A percentile compares a stretch with the other conserved stretches of the same genome.
These are phyloP conservation scores for Temnothorax ravouxi DNA, from an alignment of 2,888 invertebrate species.

Conservation along the genomic window DNA sequence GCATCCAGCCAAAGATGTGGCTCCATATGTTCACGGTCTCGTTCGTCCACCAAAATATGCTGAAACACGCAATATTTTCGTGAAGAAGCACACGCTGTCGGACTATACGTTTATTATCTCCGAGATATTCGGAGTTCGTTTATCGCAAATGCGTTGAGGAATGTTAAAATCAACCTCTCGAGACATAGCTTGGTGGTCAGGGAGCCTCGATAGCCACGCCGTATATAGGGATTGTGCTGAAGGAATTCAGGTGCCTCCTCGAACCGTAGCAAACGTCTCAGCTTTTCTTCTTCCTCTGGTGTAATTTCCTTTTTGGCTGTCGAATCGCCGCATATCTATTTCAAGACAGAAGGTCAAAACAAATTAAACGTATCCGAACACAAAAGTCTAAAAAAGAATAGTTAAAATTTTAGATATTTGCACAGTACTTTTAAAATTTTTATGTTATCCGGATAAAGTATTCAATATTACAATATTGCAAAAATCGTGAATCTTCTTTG, in stretches of 20 bases:
- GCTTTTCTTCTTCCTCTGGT: conserved; percentile 80
- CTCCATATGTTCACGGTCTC: conserved; percentile 99
- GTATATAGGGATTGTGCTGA: conserved; percentile 95
- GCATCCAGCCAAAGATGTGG: conserved; percentile 94
- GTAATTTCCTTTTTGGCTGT: conserved; percentile 79
- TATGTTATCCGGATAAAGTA: background rate
- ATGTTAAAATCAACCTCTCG: conserved; percentile 90
- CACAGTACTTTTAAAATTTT: background rate
- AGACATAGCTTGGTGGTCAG: conserved; percentile 94
- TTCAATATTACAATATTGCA: conserved; percentile 1
- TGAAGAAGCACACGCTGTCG: background rate
- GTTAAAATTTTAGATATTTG: background rate
- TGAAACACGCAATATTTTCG: conserved; percentile 86
- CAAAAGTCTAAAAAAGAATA: background rate
- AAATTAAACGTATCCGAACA: background rate
- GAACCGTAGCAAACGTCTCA: conserved; percentile 84
- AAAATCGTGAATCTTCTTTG: background rate
- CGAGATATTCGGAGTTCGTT: background rate
- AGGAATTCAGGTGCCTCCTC: conserved; percentile 93
- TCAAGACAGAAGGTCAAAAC: background rate
- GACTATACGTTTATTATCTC: background rate
- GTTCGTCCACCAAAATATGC: conserved; percentile 98
- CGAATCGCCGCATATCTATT: conserved; percentile 71
- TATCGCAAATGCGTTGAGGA: background rate
- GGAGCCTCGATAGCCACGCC: conserved; percentile 94